Base-by-base conservation (phyloP, 2,797 vertebrate genomes). In the Chaetodon trifasciatus region DNA sequence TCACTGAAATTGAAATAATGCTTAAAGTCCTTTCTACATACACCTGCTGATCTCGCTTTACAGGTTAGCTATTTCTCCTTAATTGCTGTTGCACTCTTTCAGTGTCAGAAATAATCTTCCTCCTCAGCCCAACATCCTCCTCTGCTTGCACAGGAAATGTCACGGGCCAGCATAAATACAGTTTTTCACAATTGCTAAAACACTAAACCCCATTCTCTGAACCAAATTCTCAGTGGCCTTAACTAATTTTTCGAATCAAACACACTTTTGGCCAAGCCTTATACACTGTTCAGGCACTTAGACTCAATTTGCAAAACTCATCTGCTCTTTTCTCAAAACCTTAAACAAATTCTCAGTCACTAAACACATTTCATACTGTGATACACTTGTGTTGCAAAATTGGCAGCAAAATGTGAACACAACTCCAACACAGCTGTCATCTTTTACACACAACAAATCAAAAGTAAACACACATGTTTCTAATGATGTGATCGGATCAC, bases 111-210 rank as follows among this genome's bases (percentile, higher is more conserved):
- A 70, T 86, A 87, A 86, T 85, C 76, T 77, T 42, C 65, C 28
- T 53, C 46, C 71, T 77, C 62, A 32, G 62, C 70, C 19, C 35
- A 19, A 46, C 70, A 47, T 70, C 76, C 47, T 84, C 78, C 63
- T 65, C 74, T 76, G 53, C 73, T 47, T 46, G 65, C 39, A 7
- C 15, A 74, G 74, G 79, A 92, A 92, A 94, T 92, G 91, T 92
- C 92, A 92, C 86, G 74, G 74, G 84, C 74, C 74, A 55, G 84
- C 86, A 90, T 93, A 79, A 94, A 93, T 93, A 90, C 93, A 28
- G 28, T 28, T 28, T 28, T 28, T 28, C 28, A 28, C 28, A 28
- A 28, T 28, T 28, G 28, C 28, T 28, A 28, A 28, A 28, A 28
- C 28, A 28, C 1, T 28, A 28, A 28, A 28, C 1, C 28, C 28